These are phyloP conservation scores for Eristalinus sepulchralis DNA, from an alignment of 2,888 invertebrate genomes.

Conservation along the genomic window DNA sequence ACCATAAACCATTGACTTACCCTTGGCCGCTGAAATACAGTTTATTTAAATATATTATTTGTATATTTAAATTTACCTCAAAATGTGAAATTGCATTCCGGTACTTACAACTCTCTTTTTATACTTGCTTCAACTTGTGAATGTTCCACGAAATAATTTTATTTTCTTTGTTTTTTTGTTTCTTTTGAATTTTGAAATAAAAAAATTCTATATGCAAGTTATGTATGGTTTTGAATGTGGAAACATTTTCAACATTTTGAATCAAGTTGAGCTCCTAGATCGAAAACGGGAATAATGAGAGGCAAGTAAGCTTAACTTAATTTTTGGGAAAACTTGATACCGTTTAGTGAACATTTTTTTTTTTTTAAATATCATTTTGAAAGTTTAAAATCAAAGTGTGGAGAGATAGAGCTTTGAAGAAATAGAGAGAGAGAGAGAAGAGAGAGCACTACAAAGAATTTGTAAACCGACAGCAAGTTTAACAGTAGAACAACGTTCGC, in stretches of 20 bases:
- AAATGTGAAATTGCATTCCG: constrained; percentile 67
- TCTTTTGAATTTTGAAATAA: constrained; percentile 71
- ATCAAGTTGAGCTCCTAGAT: constrained; percentile 81
- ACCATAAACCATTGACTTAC: constrained; percentile 65
- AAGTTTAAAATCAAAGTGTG: constrained; percentile 42
- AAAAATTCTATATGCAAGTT: constrained; percentile 20
- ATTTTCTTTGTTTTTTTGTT: constrained; percentile 25
- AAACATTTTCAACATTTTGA: constrained; percentile 80
- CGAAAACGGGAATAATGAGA: constrained; percentile 81
- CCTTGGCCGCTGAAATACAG: constrained; percentile 70
- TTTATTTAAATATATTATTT: constrained; percentile 51
- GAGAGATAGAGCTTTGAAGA: background rate
- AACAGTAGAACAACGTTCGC: constrained; percentile 43
- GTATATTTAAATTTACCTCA: constrained; percentile 66
- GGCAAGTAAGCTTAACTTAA: constrained; percentile 81
- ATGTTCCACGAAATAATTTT: constrained; percentile 78
- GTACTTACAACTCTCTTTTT: constrained; percentile 71
- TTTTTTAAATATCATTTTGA: constrained; percentile 44
- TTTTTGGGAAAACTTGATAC: constrained; percentile 81
- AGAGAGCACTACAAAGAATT: constrained; percentile 64
- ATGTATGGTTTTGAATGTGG: constrained; percentile 75
- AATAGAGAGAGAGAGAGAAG: constrained; percentile 1
- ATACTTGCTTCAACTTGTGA: constrained; percentile 80
- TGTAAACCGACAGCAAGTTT: constrained; percentile 69
- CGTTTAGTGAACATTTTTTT: constrained; percentile 73